phyloP scores from a whole-genome alignment of 2,888 invertebrate species.

The Nasonia oneida region DNA sequence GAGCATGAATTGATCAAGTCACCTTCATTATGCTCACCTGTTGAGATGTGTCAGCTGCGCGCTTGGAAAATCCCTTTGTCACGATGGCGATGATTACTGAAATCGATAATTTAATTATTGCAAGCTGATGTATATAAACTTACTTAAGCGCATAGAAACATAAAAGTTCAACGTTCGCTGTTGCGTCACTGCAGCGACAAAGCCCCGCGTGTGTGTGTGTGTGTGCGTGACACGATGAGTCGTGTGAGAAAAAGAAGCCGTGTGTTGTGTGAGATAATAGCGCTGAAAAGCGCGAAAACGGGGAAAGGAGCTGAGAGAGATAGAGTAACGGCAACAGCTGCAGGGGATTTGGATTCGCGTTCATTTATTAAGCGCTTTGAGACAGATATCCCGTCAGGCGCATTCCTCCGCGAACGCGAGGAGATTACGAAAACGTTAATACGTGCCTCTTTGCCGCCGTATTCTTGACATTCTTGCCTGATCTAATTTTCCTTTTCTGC shows the following conservation, averaged over 20 bases:
- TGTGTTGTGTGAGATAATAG: background rate
- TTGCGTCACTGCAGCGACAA: background rate
- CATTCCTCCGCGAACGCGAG: background rate
- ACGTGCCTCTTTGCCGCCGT: slow-evolving; percentile 13
- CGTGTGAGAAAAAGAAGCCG: background rate
- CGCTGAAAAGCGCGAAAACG: background rate
- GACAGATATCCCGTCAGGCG: background rate
- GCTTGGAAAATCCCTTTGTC: too few species aligned
- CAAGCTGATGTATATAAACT: too few species aligned
- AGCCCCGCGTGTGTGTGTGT: background rate
- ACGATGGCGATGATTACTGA: background rate
- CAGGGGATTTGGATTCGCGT: background rate
- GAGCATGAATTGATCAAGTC: background rate
- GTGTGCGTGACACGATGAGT: too few species aligned
- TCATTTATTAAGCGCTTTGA: slow-evolving; percentile 20
- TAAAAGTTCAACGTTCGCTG: background rate
- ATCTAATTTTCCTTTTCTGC: slow-evolving; percentile 15
- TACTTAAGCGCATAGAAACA: background rate
- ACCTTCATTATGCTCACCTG: background rate
- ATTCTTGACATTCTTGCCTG: slow-evolving; percentile 15
- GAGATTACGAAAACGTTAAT: slow-evolving; percentile 10
- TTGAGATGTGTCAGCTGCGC: background rate
- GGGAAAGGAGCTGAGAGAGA: background rate
- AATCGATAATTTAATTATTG: too few species aligned
- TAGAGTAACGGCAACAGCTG: background rate